Evolutionary conservation across 2,888 invertebrate species (phyloP).

Genomic region (Sphinx pinastri): DNA sequence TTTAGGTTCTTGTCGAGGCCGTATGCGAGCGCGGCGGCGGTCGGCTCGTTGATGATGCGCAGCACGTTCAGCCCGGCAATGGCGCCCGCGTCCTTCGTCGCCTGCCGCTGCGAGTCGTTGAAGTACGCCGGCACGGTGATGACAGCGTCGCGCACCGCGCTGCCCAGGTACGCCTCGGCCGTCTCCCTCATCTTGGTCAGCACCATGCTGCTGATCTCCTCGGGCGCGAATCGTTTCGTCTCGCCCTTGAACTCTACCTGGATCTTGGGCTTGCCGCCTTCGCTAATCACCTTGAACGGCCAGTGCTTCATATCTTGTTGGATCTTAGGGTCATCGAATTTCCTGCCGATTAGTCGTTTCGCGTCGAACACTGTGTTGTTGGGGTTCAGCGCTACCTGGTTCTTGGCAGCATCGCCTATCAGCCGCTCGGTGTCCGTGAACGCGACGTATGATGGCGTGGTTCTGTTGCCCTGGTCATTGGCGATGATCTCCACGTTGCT

Average conservation of each 20-base stretch:
- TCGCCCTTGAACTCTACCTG: constrained; percentile 87
- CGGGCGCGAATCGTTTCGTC: constrained; percentile 86
- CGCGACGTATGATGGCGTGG: constrained; percentile 89
- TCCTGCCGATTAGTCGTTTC: constrained; percentile 91
- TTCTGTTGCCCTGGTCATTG: constrained; percentile 87
- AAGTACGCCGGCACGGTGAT: constrained; percentile 92
- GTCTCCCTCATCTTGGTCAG: constrained; percentile 92
- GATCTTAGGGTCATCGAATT: constrained; percentile 88
- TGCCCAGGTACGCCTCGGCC: constrained; percentile 89
- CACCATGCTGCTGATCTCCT: constrained; percentile 90
- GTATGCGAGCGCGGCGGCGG: constrained; percentile 93
- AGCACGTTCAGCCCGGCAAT: constrained; percentile 94
- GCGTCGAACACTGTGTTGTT: constrained; percentile 89
- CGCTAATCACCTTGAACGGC: constrained; percentile 90
- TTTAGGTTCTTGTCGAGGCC: constrained; percentile 90
- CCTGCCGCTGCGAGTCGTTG: constrained; percentile 90
- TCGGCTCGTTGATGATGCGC: constrained; percentile 95
- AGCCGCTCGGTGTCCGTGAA: constrained; percentile 88
- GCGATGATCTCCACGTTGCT: constrained; percentile 90
- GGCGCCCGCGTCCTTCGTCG: constrained; percentile 94
- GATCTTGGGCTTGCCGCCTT: constrained; percentile 87
- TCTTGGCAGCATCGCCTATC: constrained; percentile 88
- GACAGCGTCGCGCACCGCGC: constrained; percentile 87
- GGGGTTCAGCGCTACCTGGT: constrained; percentile 89
- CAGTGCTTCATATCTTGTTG: constrained; percentile 92